Evolutionary conservation across 2,888 invertebrate genomes (phyloP).

Genomic region (Oscheius onirici): DNA sequence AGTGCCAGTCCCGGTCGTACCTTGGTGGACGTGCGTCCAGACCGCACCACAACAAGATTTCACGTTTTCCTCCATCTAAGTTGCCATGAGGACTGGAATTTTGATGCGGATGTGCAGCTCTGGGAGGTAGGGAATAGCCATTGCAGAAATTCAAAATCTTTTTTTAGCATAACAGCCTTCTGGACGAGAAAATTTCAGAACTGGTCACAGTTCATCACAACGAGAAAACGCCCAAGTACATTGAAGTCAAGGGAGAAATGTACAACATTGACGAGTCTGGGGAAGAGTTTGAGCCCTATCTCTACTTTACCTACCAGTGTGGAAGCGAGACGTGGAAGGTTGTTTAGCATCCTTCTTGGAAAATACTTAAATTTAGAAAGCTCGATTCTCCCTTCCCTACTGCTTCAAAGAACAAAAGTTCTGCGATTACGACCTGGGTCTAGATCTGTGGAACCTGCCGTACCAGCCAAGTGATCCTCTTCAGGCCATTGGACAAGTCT

Average conservation of each 20-base stretch:
- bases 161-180: background rate
- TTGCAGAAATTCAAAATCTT: background rate
- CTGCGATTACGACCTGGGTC: background rate
- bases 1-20: no score
- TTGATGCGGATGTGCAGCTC: background rate
- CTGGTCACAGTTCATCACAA: background rate
- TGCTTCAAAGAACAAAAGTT: background rate
- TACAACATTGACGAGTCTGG: background rate
- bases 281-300: background rate
- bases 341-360: background rate
- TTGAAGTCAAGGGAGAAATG: background rate
- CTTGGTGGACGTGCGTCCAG: background rate
- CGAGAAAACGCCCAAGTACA: background rate
- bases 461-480: no score
- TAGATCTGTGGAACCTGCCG: background rate
- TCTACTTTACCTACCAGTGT: background rate
- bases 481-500: no score
- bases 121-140: no score
- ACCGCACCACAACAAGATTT: background rate
- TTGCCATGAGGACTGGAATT: background rate
- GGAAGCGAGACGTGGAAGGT: background rate
- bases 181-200: background rate
- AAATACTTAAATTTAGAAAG: background rate
- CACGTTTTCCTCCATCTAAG: background rate
- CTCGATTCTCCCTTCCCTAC: background rate